Percentiles rank a stretch among this genome's conserved stretches.
Conservation (phyloP, 2,888 invertebrate species). For the Eupithecia abbreviata region DNA sequence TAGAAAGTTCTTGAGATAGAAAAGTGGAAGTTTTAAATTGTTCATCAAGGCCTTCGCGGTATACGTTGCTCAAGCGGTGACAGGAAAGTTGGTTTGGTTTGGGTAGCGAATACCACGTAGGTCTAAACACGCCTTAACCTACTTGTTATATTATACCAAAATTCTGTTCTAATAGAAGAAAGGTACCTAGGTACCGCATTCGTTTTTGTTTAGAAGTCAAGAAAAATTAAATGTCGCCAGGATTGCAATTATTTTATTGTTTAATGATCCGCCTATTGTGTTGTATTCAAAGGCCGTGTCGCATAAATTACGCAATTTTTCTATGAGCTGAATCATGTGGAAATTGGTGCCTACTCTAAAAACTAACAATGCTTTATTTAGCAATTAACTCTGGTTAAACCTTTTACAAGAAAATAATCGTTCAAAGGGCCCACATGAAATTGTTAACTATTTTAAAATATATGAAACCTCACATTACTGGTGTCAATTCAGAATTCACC, state of each 20-base stretch:
- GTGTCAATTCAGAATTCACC: too few relatives aligned
- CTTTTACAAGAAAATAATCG: background rate
- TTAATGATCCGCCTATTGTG: background rate
- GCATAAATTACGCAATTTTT: background rate
- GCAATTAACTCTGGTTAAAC: background rate
- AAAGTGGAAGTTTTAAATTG: background rate
- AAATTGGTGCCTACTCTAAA: background rate
- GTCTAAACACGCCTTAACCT: too few relatives aligned
- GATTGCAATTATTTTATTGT: conserved; percentile 1
- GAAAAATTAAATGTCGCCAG: background rate
- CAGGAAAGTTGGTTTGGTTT: too few relatives aligned
- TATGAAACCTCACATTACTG: conserved; percentile 17
- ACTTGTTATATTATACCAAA: too few relatives aligned
- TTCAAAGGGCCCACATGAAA: background rate
- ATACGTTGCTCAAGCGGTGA: background rate
- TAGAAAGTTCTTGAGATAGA: background rate
- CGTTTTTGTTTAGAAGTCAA: background rate
- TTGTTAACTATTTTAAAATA: background rate
- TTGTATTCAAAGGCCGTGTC: background rate
- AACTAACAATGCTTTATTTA: background rate
- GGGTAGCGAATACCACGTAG: too few relatives aligned
- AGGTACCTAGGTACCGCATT: too few relatives aligned
- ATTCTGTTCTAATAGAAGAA: too few relatives aligned
- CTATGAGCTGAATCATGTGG: background rate
- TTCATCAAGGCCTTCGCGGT: background rate